Percentiles rank a stretch among this genome's conserved stretches.
Evolutionary conservation across 1,140 invertebrate genomes (phyloP).

Genomic region (Drosophila micromelanica): DNA sequence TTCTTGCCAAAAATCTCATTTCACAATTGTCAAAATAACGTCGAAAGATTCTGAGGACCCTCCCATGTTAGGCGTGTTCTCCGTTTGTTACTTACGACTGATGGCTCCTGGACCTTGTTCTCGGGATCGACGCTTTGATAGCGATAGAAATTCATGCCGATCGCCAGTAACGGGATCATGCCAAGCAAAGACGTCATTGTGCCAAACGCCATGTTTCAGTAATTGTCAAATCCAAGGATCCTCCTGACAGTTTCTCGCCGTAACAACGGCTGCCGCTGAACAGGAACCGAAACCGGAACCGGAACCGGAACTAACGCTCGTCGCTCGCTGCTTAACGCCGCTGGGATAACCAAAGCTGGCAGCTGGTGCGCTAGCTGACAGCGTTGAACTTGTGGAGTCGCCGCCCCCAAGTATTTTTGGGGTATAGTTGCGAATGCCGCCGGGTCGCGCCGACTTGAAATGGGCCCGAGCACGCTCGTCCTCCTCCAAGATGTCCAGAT

Average conservation of each 20-base stretch:
- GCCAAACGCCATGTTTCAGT: conserved; percentile 84
- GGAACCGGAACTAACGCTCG: conserved; percentile 8
- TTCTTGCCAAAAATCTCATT: too few relatives aligned
- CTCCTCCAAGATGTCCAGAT: conserved; percentile 86
- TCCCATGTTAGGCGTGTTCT: too few relatives aligned
- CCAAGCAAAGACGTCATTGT: conserved; percentile 87
- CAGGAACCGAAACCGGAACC: not conserved
- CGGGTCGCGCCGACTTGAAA: conserved; percentile 85
- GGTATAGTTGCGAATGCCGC: conserved; percentile 88
- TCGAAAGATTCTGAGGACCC: too few relatives aligned
- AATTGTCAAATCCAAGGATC: conserved; percentile 84
- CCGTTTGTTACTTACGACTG: conserved; percentile 86
- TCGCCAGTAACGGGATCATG: conserved; percentile 91
- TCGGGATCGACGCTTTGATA: conserved; percentile 93
- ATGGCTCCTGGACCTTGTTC: conserved; percentile 89
- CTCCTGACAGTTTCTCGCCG: conserved; percentile 51
- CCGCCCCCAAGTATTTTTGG: conserved; percentile 87
- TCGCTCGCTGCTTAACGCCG: conserved; percentile 15
- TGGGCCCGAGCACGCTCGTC: conserved; percentile 82
- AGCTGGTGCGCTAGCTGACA: conserved; percentile 69
- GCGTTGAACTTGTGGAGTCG: conserved; percentile 23
- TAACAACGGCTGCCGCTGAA: conserved; percentile 14
- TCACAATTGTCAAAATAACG: too few relatives aligned
- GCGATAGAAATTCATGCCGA: conserved; percentile 91
- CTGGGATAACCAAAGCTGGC: conserved; percentile 25